A percentile compares a stretch with the other conserved stretches of the same genome.
phyloP scores from a whole-genome alignment of 1,140 invertebrate genomes.

The Lucilia sericata region DNA sequence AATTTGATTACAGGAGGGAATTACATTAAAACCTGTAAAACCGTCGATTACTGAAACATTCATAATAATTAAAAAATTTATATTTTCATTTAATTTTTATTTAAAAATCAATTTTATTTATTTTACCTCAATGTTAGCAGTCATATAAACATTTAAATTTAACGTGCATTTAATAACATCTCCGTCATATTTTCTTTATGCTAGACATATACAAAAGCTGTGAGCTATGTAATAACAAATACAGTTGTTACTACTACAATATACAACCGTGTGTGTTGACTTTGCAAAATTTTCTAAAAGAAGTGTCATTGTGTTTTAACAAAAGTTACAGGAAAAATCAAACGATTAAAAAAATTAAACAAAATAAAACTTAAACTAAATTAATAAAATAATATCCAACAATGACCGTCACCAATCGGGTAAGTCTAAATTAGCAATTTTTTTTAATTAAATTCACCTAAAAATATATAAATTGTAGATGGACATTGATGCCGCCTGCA shows the following conservation, averaged over 20 bases:
- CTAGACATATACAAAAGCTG: neutral
- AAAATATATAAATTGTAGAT: constrained; percentile 72
- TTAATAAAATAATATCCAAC: constrained; percentile 1
- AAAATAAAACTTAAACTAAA: no score
- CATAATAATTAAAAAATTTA: no score
- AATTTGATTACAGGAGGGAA: no score
- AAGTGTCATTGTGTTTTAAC: constrained; percentile 14
- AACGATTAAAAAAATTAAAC: neutral
- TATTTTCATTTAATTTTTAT: no score
- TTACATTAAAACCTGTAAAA: no score
- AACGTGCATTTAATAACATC: no score
- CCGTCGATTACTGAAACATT: no score
- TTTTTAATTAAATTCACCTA: neutral
- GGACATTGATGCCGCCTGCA: constrained; percentile 82
- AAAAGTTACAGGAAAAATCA: neutral
- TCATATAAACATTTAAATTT: no score
- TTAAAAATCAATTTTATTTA: no score
- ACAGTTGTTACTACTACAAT: neutral
- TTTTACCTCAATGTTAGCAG: no score
- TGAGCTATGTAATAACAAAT: neutral
- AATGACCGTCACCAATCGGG: constrained; percentile 64
- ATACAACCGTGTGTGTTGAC: constrained; percentile 27
- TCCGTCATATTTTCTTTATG: no score
- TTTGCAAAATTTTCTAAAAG: constrained; percentile 26
- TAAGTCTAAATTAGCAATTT: constrained; percentile 48